Evolutionary conservation across 2,113 vertebrate species (phyloP).

Genomic region (Columba livia): DNA sequence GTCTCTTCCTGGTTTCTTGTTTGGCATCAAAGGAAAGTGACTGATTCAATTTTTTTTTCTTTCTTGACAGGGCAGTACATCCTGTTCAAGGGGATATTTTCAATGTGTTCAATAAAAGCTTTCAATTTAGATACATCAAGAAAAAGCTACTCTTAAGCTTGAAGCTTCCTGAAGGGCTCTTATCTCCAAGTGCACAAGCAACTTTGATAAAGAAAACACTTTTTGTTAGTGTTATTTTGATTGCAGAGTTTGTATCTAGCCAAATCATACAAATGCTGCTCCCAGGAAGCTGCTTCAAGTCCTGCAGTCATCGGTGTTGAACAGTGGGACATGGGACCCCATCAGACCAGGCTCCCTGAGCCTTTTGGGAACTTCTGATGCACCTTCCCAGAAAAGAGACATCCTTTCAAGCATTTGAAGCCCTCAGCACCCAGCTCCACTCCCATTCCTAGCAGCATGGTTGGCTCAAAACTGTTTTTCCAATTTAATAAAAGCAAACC

Average conservation of each 20-base stretch:
- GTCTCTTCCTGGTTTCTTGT: conserved; percentile 35
- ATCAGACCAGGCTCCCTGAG: not conserved
- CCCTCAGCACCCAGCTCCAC: not conserved
- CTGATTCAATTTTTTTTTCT: not conserved
- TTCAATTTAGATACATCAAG: conserved; percentile 32
- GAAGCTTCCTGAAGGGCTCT: conserved; percentile 44
- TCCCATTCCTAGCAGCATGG: not conserved
- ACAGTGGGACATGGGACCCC: not conserved
- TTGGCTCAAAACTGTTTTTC: not conserved
- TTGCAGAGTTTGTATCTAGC: not conserved
- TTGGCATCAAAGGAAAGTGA: conserved; percentile 25
- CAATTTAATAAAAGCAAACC: not conserved
- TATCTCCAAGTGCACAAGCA: conserved; percentile 23
- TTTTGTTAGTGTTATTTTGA: not conserved
- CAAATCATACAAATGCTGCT: not conserved
- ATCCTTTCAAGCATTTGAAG: not conserved
- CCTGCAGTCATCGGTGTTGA: accelerated
- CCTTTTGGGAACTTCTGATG: not conserved
- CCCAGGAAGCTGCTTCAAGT: not conserved
- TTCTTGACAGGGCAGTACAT: conserved; percentile 16
- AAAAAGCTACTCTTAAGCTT: conserved; percentile 31
- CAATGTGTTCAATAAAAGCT: conserved; percentile 32
- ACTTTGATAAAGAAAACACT: conserved; percentile 23
- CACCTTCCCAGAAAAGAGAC: not conserved
- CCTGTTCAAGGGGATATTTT: conserved; percentile 46